These are phyloP conservation scores for Scaptodrosophila lebanonensis DNA, from an alignment of 1,140 invertebrate species.

Conservation along the genomic window DNA sequence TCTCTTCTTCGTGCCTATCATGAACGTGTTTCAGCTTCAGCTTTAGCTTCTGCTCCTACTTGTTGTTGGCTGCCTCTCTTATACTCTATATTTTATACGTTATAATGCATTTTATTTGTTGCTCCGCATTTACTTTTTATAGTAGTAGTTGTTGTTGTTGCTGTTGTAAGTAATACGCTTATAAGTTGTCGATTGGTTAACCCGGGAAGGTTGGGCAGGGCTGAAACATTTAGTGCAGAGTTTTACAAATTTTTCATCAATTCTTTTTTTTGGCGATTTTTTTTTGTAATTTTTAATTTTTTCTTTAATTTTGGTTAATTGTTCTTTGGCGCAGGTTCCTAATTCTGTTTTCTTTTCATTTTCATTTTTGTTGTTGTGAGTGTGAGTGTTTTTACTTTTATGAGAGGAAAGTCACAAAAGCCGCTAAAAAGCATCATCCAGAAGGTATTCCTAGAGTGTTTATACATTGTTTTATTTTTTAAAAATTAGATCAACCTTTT, in stretches of 20 bases:
- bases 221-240: conserved; percentile 72
- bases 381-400: no score
- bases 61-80: conserved; percentile 53
- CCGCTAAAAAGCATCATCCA: no score
- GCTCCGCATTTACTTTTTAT: conserved; percentile 44
- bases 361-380: neutral
- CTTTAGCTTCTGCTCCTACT: conserved; percentile 20
- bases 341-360: conserved; percentile 43
- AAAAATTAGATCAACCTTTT: no score
- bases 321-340: conserved; percentile 67
- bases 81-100: conserved; percentile 42
- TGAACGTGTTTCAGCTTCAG: conserved; percentile 2
- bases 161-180: conserved; percentile 1
- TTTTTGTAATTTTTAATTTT: conserved; percentile 22
- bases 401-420: no score
- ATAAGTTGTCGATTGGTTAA: conserved; percentile 37
- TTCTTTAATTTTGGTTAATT: conserved; percentile 53
- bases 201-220: conserved; percentile 29
- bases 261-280: conserved; percentile 25
- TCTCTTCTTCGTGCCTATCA: conserved; percentile 14
- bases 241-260: conserved; percentile 65
- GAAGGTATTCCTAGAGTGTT: no score
- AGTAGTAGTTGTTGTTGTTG: conserved; percentile 26
- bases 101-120: conserved; percentile 47
- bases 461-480: conserved; percentile 15